phyloP scores from a whole-genome alignment of 2,888 invertebrate genomes.

The Strigamia crassipes region DNA sequence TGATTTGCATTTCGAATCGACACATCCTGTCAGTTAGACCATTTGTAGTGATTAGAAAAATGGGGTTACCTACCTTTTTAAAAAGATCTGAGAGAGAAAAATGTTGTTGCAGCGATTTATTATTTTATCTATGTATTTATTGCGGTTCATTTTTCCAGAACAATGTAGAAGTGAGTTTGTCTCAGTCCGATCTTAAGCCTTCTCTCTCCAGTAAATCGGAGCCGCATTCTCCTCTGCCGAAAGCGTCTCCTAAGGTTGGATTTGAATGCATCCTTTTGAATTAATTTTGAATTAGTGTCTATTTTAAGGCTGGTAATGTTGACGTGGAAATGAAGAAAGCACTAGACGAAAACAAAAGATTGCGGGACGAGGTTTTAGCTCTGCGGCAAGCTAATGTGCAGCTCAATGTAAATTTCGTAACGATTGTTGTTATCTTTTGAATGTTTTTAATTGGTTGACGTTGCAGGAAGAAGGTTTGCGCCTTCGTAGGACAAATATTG shows the following conservation, averaged over 20 bases:
- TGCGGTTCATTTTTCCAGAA: background rate
- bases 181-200: conserved; percentile 18
- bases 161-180: conserved; percentile 36
- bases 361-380: conserved; percentile 4
- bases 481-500: background rate
- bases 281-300: background rate
- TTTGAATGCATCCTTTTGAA: background rate
- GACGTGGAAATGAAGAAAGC: conserved; percentile 26
- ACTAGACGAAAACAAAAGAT: conserved; percentile 23
- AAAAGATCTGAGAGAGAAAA: too few species aligned
- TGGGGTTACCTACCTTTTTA: too few species aligned
- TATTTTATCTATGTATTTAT: background rate
- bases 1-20: background rate
- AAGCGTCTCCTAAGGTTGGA: conserved; percentile 25
- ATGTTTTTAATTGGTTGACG: background rate
- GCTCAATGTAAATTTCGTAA: conserved; percentile 27
- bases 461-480: conserved; percentile 36
- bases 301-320: conserved; percentile 12
- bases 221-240: background rate
- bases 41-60: too few species aligned
- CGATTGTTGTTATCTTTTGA: background rate
- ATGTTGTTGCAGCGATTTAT: too few species aligned
- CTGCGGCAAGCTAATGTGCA: conserved; percentile 38
- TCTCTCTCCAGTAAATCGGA: background rate
- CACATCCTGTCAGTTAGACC: background rate